phyloP scores from a whole-genome alignment of 2,888 invertebrate genomes.

The Muscina levida region DNA sequence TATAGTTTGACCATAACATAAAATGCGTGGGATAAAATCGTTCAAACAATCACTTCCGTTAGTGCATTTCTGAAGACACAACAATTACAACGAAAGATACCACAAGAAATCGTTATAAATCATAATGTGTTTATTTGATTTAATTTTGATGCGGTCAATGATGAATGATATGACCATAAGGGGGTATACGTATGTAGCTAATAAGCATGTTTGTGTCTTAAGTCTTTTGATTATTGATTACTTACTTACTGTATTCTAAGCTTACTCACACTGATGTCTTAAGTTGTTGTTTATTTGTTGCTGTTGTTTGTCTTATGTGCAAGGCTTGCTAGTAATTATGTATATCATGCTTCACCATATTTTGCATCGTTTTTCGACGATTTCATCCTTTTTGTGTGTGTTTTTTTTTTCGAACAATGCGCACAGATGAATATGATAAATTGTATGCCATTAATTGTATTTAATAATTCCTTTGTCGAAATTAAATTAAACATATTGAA shows the following conservation, averaged over 20 bases:
- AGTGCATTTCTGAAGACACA: conserved; percentile 29
- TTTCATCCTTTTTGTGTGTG: no score
- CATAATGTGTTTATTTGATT: background rate
- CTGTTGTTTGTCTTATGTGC: no score
- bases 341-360: no score
- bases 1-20: no score
- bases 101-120: conserved; percentile 8
- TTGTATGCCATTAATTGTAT: conserved; percentile 11
- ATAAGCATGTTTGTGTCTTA: conserved; percentile 28
- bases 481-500: no score
- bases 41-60: conserved; percentile 14
- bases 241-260: background rate
- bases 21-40: no score
- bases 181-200: background rate
- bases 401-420: background rate
- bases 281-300: no score
- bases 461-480: no score
- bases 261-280: background rate
- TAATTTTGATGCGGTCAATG: background rate
- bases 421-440: conserved; percentile 11
- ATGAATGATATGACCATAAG: background rate
- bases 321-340: no score
- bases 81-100: conserved; percentile 2
- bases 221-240: conserved; percentile 31
- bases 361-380: no score